A percentile compares a stretch with the other conserved stretches of the same genome.
Evolutionary conservation across 2,113 vertebrate species (phyloP).

Genomic region (Trogon melanurus): DNA sequence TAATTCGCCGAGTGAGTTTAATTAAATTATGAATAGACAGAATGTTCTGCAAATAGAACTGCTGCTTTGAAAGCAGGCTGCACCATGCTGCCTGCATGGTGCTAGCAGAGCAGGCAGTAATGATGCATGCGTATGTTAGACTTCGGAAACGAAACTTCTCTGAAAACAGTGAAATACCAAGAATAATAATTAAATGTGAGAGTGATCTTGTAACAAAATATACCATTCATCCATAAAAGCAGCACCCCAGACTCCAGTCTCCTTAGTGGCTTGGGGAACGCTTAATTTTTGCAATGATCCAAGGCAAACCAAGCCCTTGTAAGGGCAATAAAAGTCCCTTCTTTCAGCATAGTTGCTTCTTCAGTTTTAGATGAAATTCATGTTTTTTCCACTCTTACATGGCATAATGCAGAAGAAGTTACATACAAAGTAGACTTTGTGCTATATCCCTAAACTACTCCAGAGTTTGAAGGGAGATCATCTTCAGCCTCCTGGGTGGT

Average conservation of each 20-base stretch:
- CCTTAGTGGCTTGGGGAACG: neutral
- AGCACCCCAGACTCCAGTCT: neutral
- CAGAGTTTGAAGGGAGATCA: neutral
- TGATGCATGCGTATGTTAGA: neutral
- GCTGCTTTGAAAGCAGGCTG: constrained; percentile 8
- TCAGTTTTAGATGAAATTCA: neutral
- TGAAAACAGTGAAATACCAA: neutral
- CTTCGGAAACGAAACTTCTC: neutral
- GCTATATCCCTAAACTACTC: neutral
- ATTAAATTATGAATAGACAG: constrained; percentile 20
- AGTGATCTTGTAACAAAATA: neutral
- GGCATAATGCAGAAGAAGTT: neutral
- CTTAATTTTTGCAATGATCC: neutral
- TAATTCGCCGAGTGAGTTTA: constrained; percentile 13
- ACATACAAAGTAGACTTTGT: neutral
- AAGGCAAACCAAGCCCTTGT: neutral
- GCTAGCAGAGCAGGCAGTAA: neutral
- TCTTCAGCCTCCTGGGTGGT: neutral
- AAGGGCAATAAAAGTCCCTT: neutral
- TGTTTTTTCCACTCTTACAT: neutral
- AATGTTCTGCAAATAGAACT: constrained; percentile 22
- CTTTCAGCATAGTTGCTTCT: neutral
- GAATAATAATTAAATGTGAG: neutral
- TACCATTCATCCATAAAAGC: neutral
- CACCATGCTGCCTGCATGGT: neutral